A percentile compares a stretch with the other conserved stretches of the same genome.
Evolutionary conservation across 2,888 invertebrate genomes (phyloP).

Genomic region (Habroteleia sp.): DNA sequence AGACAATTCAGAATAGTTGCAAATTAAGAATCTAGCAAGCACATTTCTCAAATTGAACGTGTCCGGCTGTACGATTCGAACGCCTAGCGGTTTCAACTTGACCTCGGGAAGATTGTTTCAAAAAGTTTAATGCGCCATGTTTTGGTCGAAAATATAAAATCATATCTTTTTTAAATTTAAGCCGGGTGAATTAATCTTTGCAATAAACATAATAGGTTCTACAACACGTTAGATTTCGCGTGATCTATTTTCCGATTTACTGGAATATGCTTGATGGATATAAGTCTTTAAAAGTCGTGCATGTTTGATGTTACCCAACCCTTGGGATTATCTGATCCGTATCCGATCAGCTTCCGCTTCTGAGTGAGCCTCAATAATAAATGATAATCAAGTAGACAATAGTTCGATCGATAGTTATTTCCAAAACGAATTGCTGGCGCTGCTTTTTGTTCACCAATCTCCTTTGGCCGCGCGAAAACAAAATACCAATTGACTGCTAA

Average conservation of each 20-base stretch:
- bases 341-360: constrained; percentile 43
- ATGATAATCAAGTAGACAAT: constrained; percentile 32
- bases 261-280: neutral
- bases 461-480: constrained; percentile 14
- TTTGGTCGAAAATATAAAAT: no score
- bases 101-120: no score
- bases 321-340: constrained; percentile 45
- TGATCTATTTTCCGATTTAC: constrained; percentile 1
- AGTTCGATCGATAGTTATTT: constrained; percentile 46
- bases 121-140: no score
- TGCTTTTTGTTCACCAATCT: constrained; percentile 40
- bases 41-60: constrained; percentile 24
- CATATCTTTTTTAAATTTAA: no score
- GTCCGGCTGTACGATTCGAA: constrained; percentile 11
- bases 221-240: no score
- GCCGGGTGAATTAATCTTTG: no score
- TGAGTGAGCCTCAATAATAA: constrained; percentile 36
- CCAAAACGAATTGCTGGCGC: constrained; percentile 18
- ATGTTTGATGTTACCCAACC: constrained; percentile 33
- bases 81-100: no score
- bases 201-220: no score
- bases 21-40: constrained; percentile 44
- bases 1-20: constrained; percentile 45
- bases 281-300: constrained; percentile 35
- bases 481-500: constrained; percentile 15